Percentiles rank a stretch among this genome's conserved stretches.
phyloP scores from a whole-genome alignment of 2,113 vertebrate species.

The rat (Rattus norvegicus) region GRCr8 NC_086019.1:254396501-254397000 shows the following conservation, averaged over 20 bases:
- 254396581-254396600: too few species aligned
- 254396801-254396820: neutral
- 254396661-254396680: too few species aligned
- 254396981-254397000: neutral
- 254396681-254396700: too few species aligned
- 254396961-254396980: neutral
- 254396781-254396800: neutral
- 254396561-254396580: too few species aligned
- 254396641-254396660: too few species aligned
- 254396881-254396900: neutral
- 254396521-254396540: too few species aligned
- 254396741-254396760: neutral
- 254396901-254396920: neutral
- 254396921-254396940: neutral
- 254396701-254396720: too few species aligned
- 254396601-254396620: too few species aligned
- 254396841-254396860: neutral
- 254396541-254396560: too few species aligned
- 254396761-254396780: conserved; percentile 37
- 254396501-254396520: too few species aligned
- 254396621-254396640: too few species aligned
- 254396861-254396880: neutral
- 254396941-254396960: neutral
- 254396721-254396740: too few species aligned
- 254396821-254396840: conserved; percentile 11